A percentile compares a stretch with the other conserved stretches of the same genome.
Conservation (phyloP, 2,888 invertebrate species). For the Microlaimidae sp. region DNA sequence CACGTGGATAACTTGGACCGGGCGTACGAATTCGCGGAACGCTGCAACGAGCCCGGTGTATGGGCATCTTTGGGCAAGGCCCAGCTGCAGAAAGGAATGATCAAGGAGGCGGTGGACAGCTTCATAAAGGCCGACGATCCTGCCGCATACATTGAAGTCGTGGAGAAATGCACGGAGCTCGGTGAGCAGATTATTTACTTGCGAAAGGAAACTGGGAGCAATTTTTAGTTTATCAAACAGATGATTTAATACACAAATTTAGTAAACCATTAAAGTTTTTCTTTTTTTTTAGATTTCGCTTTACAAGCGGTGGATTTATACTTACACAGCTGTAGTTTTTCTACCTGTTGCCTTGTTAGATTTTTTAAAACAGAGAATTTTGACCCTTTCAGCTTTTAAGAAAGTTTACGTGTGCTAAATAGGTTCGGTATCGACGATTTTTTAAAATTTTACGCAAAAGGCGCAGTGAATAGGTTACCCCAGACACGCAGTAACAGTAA, state of each 20-base stretch:
- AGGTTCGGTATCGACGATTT: too few species aligned
- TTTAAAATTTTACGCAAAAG: too few species aligned
- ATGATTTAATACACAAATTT: not conserved
- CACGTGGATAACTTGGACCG: slow-evolving; percentile 91
- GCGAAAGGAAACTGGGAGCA: not conserved
- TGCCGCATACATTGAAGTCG: slow-evolving; percentile 91
- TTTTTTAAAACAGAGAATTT: too few species aligned
- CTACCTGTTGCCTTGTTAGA: too few species aligned
- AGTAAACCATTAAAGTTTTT: too few species aligned
- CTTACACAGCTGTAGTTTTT: too few species aligned
- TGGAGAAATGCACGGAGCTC: slow-evolving; percentile 73
- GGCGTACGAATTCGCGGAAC: slow-evolving; percentile 96
- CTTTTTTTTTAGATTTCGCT: not conserved
- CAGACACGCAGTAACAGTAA: too few species aligned
- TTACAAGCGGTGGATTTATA: too few species aligned
- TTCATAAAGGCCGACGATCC: slow-evolving; percentile 99
- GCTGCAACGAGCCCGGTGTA: slow-evolving; percentile 95
- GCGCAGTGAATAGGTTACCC: too few species aligned
- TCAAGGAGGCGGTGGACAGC: slow-evolving; percentile 97
- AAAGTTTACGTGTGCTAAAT: too few species aligned
- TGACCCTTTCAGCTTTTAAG: too few species aligned
- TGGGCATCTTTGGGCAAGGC: slow-evolving; percentile 87
- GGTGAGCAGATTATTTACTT: slow-evolving; percentile 36
- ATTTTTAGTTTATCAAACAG: not conserved
- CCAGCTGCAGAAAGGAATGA: slow-evolving; percentile 76